Percentiles rank a stretch among this genome's conserved stretches.
Evolutionary conservation across 2,113 vertebrate genomes (phyloP).

Genomic region (Periophthalmodon schlosseri): DNA sequence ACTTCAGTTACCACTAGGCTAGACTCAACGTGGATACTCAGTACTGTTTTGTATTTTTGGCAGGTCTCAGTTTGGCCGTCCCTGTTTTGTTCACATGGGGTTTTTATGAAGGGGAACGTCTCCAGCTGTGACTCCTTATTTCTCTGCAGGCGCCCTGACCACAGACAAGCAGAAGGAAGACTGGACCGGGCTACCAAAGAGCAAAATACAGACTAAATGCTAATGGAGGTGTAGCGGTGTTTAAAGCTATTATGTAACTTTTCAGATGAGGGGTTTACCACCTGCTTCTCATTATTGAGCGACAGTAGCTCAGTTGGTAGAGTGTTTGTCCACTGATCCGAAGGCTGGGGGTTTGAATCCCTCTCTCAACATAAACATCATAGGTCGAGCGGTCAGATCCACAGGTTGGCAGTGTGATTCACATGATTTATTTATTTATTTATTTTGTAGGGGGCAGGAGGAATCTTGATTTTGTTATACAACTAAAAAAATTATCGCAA

Average conservation of each 20-base stretch:
- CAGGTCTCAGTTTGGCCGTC: slow-evolving; percentile 35
- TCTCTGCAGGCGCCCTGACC: slow-evolving; percentile 72
- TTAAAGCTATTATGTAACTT: background rate
- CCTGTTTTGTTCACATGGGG: slow-evolving; percentile 59
- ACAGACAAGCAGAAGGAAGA: slow-evolving; percentile 54
- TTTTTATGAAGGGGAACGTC: slow-evolving; percentile 71
- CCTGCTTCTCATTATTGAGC: no score
- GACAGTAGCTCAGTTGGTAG: no score
- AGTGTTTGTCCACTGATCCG: no score
- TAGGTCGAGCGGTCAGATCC: no score
- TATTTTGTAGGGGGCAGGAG: no score
- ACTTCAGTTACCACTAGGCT: slow-evolving; percentile 44
- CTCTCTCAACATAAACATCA: no score
- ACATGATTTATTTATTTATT: no score
- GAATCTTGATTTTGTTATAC: no score
- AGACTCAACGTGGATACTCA: slow-evolving; percentile 30
- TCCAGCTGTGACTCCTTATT: slow-evolving; percentile 72
- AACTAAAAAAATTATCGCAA: no score
- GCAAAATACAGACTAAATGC: background rate
- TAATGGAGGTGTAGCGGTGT: background rate
- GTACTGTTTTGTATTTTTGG: slow-evolving; percentile 22
- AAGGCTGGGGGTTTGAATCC: no score
- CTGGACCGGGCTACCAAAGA: background rate
- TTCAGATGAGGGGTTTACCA: no score
- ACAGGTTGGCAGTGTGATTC: no score